Conservation (phyloP, 1,140 invertebrate genomes). For the Drosophila hydei region DNA sequence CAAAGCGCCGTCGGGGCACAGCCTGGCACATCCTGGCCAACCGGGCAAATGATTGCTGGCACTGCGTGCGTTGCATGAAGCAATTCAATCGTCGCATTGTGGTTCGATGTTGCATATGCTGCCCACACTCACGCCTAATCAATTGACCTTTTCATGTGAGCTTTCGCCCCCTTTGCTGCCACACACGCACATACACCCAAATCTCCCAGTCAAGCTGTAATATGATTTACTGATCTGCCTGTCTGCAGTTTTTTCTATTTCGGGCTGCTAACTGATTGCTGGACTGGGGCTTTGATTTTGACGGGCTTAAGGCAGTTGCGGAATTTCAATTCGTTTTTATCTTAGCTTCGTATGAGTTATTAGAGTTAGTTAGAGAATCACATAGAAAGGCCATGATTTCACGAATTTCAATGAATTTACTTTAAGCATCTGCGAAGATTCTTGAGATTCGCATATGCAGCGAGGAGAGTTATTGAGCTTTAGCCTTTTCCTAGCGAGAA, state of each 20-base stretch:
- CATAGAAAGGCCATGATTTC: neutral
- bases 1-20: conserved; percentile 14
- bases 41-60: conserved; percentile 44
- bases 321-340: neutral
- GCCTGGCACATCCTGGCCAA: conserved; percentile 27
- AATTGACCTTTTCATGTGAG: conserved; percentile 10
- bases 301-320: neutral
- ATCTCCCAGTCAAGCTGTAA: conserved; percentile 37
- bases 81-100: conserved; percentile 43
- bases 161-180: neutral
- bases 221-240: conserved; percentile 61
- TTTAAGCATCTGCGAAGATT: too few relatives aligned
- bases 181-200: neutral
- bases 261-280: conserved; percentile 1
- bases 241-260: conserved; percentile 15
- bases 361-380: too few relatives aligned
- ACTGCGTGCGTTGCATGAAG: conserved; percentile 52
- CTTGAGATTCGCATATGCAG: too few relatives aligned
- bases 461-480: too few relatives aligned
- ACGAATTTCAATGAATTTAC: too few relatives aligned
- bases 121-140: conserved; percentile 4
- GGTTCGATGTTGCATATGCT: conserved; percentile 38
- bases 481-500: too few relatives aligned
- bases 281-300: neutral
- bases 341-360: too few relatives aligned